Conservation (phyloP, 2,113 vertebrate genomes). For the Planiliza haematocheilus region DNA sequence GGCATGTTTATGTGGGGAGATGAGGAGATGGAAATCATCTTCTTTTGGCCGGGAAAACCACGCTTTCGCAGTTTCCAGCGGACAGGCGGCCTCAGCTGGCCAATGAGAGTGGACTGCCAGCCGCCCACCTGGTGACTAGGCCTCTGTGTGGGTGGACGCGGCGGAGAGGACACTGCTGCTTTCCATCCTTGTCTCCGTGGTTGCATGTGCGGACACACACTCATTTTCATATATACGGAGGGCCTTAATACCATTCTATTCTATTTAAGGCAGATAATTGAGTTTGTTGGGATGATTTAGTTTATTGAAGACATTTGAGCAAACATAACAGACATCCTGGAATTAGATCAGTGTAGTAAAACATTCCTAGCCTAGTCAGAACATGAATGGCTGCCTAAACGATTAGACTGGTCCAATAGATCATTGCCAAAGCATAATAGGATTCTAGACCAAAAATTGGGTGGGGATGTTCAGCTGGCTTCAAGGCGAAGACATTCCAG, state of each 20-base stretch:
- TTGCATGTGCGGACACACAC: constrained; percentile 30
- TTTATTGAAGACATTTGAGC: constrained; percentile 15
- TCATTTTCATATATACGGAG: constrained; percentile 37
- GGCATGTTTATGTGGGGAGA: constrained; percentile 37
- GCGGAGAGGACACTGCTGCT: constrained; percentile 56
- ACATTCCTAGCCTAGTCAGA: too few relatives aligned
- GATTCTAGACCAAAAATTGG: too few relatives aligned
- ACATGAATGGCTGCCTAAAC: too few relatives aligned
- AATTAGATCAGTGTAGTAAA: too few relatives aligned
- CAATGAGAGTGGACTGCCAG: constrained; percentile 59
- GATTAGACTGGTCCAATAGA: too few relatives aligned
- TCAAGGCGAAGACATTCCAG: too few relatives aligned
- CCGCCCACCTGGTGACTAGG: constrained; percentile 74
- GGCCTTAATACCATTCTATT: not conserved
- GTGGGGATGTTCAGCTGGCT: too few relatives aligned
- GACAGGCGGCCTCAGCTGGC: constrained; percentile 56
- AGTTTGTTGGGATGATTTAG: not conserved
- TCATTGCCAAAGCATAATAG: too few relatives aligned
- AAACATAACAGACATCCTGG: not conserved
- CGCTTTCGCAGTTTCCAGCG: constrained; percentile 51
- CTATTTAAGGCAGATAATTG: constrained; percentile 25
- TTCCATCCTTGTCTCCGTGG: constrained; percentile 46
- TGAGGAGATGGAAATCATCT: constrained; percentile 60
- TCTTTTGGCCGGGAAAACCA: constrained; percentile 54
- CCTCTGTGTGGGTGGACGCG: constrained; percentile 62